Evolutionary conservation across 2,113 vertebrate genomes (phyloP).

Genomic region (Ophthalmolycus amberensis): DNA sequence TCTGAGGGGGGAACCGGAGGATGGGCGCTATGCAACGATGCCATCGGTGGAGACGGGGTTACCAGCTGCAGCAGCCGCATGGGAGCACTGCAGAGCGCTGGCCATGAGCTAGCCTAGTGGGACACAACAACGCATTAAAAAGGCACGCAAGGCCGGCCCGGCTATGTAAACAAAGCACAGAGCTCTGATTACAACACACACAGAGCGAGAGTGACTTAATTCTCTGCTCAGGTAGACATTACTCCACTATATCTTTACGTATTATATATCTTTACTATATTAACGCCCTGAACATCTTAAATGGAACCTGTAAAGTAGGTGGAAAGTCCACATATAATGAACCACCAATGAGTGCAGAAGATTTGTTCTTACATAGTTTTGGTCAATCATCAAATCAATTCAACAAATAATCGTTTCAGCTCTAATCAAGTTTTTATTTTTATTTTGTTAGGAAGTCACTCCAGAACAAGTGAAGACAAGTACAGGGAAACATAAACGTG

Average conservation of each 20-base stretch:
- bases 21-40: no score
- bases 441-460: not conserved
- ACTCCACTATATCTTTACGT: not conserved
- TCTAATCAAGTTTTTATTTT: not conserved
- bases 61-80: not conserved
- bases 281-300: not conserved
- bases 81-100: not conserved
- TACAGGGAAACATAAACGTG: not conserved
- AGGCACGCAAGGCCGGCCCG: not conserved
- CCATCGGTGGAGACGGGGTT: not conserved
- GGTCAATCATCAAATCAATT: not conserved
- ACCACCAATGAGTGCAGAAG: not conserved
- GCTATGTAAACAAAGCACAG: not conserved
- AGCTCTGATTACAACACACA: not conserved
- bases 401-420: not conserved
- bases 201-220: not conserved
- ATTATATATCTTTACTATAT: no score
- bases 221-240: not conserved
- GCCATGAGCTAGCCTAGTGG: not conserved
- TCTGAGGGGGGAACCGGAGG: not conserved
- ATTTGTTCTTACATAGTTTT: not conserved
- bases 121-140: not conserved
- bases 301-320: not conserved
- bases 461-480: not conserved
- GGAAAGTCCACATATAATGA: not conserved